A percentile compares a stretch with the other conserved stretches of the same genome.
Evolutionary conservation across 2,113 vertebrate genomes (phyloP).

Genomic region (Ascaphus truei): DNA sequence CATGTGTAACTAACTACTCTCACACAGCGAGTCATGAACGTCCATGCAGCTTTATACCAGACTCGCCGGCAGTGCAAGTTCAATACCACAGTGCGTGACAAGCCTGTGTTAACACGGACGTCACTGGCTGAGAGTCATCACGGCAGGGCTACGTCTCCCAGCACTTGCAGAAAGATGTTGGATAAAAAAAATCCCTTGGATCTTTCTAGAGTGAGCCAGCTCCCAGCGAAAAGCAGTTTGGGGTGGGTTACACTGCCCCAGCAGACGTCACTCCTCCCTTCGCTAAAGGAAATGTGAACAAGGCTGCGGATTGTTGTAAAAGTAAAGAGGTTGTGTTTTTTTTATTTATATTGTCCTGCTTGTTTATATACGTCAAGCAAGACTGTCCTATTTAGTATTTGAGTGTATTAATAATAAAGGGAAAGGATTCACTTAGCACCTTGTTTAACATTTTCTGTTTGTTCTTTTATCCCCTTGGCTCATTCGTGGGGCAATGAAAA

Average conservation of each 20-base stretch:
- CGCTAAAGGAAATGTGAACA: neutral
- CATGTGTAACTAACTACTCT: neutral
- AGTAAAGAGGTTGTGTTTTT: too few species aligned
- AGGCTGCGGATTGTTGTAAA: neutral
- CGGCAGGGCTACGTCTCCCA: neutral
- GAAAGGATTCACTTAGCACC: too few species aligned
- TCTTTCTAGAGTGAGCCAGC: neutral
- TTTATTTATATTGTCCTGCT: neutral
- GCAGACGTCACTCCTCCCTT: neutral
- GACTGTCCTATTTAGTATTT: too few species aligned
- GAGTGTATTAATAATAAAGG: too few species aligned
- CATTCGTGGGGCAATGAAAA: too few species aligned
- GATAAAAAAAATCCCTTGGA: neutral
- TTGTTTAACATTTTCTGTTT: too few species aligned
- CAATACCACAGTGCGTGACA: neutral
- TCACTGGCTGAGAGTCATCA: neutral
- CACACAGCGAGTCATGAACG: neutral
- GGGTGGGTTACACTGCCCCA: neutral
- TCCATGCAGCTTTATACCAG: neutral
- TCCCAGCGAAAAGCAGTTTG: neutral
- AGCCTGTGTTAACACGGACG: neutral
- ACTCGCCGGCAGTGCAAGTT: neutral
- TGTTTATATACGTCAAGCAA: too few species aligned
- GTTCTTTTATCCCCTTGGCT: too few species aligned
- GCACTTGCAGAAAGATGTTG: neutral